These are phyloP conservation scores for Leucopsar rothschildi DNA, from an alignment of 2,113 vertebrate genomes.

Conservation along the genomic window DNA sequence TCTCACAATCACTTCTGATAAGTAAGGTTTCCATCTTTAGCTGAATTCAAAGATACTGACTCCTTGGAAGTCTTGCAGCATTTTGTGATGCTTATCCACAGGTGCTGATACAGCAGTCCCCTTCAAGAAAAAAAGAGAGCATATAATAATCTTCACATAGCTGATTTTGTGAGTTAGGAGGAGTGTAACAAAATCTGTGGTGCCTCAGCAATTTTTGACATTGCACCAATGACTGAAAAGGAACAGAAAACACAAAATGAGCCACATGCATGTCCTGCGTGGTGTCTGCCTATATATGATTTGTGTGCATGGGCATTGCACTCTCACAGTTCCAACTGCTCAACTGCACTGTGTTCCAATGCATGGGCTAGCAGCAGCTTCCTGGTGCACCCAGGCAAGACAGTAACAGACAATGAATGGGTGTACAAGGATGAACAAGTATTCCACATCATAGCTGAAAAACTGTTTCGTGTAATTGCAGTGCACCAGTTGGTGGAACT, in stretches of 20 bases:
- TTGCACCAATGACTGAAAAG: background rate
- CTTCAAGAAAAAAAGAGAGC: background rate
- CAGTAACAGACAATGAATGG: background rate
- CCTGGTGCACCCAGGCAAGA: background rate
- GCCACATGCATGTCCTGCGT: background rate
- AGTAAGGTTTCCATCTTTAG: background rate
- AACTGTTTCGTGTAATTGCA: background rate
- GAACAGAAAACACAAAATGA: background rate
- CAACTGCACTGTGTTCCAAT: background rate
- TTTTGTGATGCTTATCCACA: background rate
- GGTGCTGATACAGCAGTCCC: background rate
- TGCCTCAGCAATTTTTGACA: background rate
- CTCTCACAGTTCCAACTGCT: background rate
- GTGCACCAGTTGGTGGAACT: background rate
- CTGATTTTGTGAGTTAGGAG: background rate
- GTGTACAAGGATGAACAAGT: background rate
- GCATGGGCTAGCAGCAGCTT: background rate
- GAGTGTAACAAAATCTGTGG: background rate
- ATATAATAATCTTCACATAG: background rate
- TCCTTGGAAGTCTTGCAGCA: background rate
- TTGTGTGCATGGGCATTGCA: accelerated
- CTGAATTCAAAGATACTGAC: background rate
- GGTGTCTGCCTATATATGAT: background rate
- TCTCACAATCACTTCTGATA: background rate
- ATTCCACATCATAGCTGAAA: background rate